Evolutionary conservation across 1,140 invertebrate genomes (phyloP).

Genomic region (Calliphora vicina): DNA sequence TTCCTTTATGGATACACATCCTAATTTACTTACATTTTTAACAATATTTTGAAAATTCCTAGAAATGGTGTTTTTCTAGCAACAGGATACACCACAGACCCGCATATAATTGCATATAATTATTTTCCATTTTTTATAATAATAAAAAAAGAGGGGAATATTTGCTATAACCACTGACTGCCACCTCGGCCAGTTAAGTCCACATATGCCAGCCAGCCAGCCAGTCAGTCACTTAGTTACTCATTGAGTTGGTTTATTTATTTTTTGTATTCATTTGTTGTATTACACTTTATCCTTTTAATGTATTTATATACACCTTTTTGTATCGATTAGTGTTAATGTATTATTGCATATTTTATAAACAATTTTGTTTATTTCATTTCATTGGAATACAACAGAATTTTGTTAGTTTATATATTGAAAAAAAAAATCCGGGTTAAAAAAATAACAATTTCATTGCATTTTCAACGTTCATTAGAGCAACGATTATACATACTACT

Average conservation of each 20-base stretch:
- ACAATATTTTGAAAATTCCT: no score
- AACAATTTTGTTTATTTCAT: constrained; percentile 5
- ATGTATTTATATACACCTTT: constrained; percentile 13
- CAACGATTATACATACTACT: not conserved
- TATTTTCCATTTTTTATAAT: not conserved
- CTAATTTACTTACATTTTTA: no score
- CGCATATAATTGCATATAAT: not conserved
- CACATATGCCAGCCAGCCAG: not conserved
- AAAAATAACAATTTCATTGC: not conserved
- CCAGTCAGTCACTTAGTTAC: not conserved
- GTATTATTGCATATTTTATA: constrained; percentile 21
- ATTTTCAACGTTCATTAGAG: not conserved
- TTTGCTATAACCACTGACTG: no score
- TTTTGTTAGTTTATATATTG: not conserved
- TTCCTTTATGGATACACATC: no score
- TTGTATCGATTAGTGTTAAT: constrained; percentile 30
- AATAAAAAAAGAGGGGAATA: no score
- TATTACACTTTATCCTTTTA: not conserved
- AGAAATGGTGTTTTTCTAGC: not conserved
- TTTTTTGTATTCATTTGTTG: not conserved
- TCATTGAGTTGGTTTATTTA: not conserved
- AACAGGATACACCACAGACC: not conserved
- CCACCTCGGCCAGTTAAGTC: no score
- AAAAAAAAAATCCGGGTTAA: not conserved
- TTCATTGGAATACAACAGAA: not conserved